Base-by-base conservation (phyloP, 2,888 invertebrate species). In the Chrysopilus asiliformis region DNA sequence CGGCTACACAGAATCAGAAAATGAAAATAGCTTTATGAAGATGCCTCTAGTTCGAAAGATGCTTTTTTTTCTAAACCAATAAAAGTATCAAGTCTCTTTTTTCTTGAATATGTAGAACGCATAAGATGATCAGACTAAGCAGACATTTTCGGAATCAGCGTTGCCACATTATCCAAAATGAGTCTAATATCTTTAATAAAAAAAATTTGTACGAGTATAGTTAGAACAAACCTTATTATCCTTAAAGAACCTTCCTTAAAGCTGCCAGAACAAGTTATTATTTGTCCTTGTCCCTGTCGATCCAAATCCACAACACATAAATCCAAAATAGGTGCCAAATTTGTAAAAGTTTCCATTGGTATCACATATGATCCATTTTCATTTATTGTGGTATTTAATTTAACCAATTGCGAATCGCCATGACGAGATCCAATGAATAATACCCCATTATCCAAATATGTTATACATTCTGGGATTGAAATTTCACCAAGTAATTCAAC, bases 261-360 rank as follows among this genome's bases (percentile, higher is more conserved):
- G 3, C 87, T 86, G 8, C 89, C 97, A 0, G 97, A 97, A 57
- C 97, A 98, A 0, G 98, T 98, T 28, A 98, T 91, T 44, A 98
- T 76, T 60, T 94, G 94, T 10, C 93, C 94, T 66, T 98, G 97
- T 0, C 97, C 97, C 60, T 94, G 94, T 12, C 89, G 68, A 64
- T 97, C 95, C 43, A 95, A 70, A 65, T 97, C 95, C 3, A 95
- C 95, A 2, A 97, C 89, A 46, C 91, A 89, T 85, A 97, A 94
- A 60, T 97, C 97, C 15, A 94, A 76, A 48, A 99, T 95, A 1
- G 98, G 97, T 4, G 94, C 97, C 28, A 99, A 70, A 65, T 95
- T 97, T 17, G 93, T 91, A 64, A 93, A 97, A 10, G 81, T 85
- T 66, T 98, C 97, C 82, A 98, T 86, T 0, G 86, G 76, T 49